Evolutionary conservation across 2,888 invertebrate species (phyloP).

Genomic region (Anarsia innoxiella): DNA sequence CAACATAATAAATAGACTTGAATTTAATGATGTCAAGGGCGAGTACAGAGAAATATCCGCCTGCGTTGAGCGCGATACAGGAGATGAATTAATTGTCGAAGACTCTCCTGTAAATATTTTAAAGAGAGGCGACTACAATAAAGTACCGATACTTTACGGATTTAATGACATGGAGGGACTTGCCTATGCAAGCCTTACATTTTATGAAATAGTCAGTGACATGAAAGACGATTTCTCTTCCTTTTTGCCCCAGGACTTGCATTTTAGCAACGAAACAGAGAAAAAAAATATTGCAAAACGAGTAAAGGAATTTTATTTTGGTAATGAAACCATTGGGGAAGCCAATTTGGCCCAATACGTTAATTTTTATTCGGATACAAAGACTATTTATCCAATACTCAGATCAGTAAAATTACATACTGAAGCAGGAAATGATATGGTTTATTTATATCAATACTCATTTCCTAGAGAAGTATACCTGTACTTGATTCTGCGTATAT

Average conservation of each 20-base stretch:
- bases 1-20: conserved; percentile 19
- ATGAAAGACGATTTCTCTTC: conserved; percentile 45
- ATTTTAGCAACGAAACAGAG: conserved; percentile 26
- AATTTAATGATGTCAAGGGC: conserved; percentile 22
- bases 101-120: conserved; percentile 33
- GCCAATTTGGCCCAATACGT: conserved; percentile 25
- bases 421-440: conserved; percentile 25
- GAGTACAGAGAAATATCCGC: conserved; percentile 21
- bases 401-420: conserved; percentile 24
- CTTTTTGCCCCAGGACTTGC: conserved; percentile 39
- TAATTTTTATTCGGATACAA: conserved; percentile 30
- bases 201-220: conserved; percentile 17
- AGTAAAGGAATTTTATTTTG: conserved; percentile 35
- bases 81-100: conserved; percentile 28
- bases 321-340: conserved; percentile 21
- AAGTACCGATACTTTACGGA: conserved; percentile 37
- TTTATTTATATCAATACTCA: conserved; percentile 33
- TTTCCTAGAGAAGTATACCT: conserved; percentile 16
- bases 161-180: conserved; percentile 42
- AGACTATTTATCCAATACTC: conserved; percentile 24
- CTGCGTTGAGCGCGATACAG: conserved; percentile 22
- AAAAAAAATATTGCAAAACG: conserved; percentile 26
- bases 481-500: conserved; percentile 8
- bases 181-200: conserved; percentile 22
- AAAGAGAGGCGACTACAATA: conserved; percentile 25